Evolutionary conservation across 2,113 vertebrate genomes (phyloP).

Genomic region (Microcebus tavaratra): DNA sequence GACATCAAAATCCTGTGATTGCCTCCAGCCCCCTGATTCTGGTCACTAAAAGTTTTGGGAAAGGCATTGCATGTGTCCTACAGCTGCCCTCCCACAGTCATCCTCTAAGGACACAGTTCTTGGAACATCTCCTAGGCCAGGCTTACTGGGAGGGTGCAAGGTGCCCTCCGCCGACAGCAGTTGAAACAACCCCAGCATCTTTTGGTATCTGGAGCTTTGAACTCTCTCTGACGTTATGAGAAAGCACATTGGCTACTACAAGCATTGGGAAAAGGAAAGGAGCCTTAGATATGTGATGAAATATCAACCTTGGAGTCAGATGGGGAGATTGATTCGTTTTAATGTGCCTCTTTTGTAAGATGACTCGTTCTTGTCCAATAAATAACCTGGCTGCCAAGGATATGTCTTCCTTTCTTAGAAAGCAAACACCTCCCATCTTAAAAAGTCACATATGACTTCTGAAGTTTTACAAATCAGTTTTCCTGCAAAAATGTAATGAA

Average conservation of each 20-base stretch:
- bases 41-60: neutral
- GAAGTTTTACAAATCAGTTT: neutral
- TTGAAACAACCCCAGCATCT: neutral
- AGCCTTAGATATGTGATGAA: neutral
- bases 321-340: neutral
- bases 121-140: neutral
- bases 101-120: neutral
- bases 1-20: neutral
- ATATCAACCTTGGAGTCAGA: neutral
- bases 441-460: neutral
- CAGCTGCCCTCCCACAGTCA: too few relatives aligned
- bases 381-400: neutral
- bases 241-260: neutral
- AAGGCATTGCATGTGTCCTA: neutral
- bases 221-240: neutral
- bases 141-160: neutral
- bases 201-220: slow-evolving; percentile 45
- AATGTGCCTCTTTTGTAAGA: neutral
- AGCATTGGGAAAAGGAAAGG: neutral
- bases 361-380: neutral
- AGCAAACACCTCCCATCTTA: neutral
- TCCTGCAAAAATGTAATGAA: neutral
- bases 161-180: neutral
- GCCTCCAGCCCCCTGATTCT: neutral
- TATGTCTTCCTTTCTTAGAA: neutral